Evolutionary conservation across 1,140 invertebrate species (phyloP).

Genomic region (Melitaea cinxia): DNA sequence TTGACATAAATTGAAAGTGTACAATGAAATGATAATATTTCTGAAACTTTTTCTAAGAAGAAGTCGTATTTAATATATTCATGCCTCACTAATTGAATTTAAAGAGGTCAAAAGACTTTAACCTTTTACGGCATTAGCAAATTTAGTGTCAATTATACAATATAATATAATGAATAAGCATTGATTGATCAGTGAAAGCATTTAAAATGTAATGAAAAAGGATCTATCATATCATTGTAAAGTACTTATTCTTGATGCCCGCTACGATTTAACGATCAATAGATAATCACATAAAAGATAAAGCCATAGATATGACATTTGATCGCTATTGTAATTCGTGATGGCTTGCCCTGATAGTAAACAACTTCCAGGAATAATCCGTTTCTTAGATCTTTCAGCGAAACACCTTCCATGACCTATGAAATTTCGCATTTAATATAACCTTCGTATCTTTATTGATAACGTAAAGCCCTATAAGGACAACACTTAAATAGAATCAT

Average conservation of each 20-base stretch:
- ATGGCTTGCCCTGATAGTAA: constrained; percentile 18
- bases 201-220: constrained; percentile 60
- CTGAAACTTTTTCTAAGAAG: constrained; percentile 18
- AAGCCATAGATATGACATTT: constrained; percentile 21
- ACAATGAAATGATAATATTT: neutral
- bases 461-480: constrained; percentile 4
- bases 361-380: neutral
- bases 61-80: constrained; percentile 24
- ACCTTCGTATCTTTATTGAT: constrained; percentile 11
- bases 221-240: constrained; percentile 43
- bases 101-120: constrained; percentile 50
- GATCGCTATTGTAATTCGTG: constrained; percentile 16
- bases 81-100: constrained; percentile 59
- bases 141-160: constrained; percentile 73
- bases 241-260: constrained; percentile 14
- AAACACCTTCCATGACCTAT: constrained; percentile 1
- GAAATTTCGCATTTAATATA: neutral
- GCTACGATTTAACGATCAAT: constrained; percentile 28
- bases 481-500: neutral
- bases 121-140: constrained; percentile 53
- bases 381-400: neutral
- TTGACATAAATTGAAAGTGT: neutral
- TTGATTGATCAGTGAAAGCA: constrained; percentile 67
- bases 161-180: constrained; percentile 64
- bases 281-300: constrained; percentile 27